Evolutionary conservation across 2,888 invertebrate species (phyloP), one percentile per base, ranked within the genome.

Genomic region (Rhagium mordax): DNA sequence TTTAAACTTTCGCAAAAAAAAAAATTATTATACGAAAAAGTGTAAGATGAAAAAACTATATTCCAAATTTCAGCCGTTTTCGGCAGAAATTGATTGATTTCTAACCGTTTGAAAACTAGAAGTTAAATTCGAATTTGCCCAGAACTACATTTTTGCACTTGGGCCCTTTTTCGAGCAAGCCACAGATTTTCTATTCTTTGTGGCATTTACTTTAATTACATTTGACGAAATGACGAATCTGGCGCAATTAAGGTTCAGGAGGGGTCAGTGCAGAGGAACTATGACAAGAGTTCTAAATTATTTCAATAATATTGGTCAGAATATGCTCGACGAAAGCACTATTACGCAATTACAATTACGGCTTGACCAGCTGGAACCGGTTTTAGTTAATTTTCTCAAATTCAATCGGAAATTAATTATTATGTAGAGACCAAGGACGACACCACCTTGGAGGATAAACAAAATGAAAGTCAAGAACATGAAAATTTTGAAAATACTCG

Each of bases 271-370:
- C 27, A 59, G 33, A 8, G 59, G 16, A 18, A 16, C 16, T 0
- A 29, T 59, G 16, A 59, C 59, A 29, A 16, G 59, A 59, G 29
- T 59, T 33, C 3, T 29, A 16, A 33, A 16, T 8, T 59, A 29
- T 29, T 59, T 59, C 0, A 29, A 29, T 7, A 33, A 16, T 8
- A 6, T 59, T 33, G 33, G 33, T 59, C 16, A 18, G 6, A 59
- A 29, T 29, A 16, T 4, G 7, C 29, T 59, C 15, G 29, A 59
- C 18, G 59, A 33, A 6, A 10, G 16, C 18, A 15, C 5, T 16
- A 33, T 59, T 2, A 33, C 33, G 6, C 59, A 59, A 33, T 27
- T 59, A 59, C 29, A 59, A 59, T 29, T 59, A 33, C 15, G 59
- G n/a, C 33, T 59, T 8, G 59, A 18, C 1, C 13, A 53, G n/a